Conservation (phyloP, 2,888 invertebrate genomes). For the Acrobasis repandana region DNA sequence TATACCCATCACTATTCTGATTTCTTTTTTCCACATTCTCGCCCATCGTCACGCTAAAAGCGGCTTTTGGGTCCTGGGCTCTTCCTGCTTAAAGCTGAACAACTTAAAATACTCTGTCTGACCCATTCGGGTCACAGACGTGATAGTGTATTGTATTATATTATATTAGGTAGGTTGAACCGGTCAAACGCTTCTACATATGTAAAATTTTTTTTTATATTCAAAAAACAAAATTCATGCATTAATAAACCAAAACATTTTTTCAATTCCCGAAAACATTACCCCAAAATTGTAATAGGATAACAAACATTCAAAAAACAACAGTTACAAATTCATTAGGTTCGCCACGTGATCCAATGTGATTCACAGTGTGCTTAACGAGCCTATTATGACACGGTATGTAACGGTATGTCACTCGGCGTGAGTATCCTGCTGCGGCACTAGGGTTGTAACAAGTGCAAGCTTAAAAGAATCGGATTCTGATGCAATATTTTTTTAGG, state of each 20-base stretch:
- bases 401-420: slow-evolving; percentile 55
- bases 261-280: slow-evolving; percentile 15
- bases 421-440: slow-evolving; percentile 58
- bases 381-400: slow-evolving; percentile 61
- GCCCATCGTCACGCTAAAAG: too few relatives aligned
- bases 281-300: slow-evolving; percentile 2
- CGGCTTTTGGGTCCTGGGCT: too few relatives aligned
- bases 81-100: too few relatives aligned
- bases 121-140: too few relatives aligned
- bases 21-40: too few relatives aligned
- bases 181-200: too few relatives aligned
- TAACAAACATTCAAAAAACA: slow-evolving; percentile 41
- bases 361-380: slow-evolving; percentile 73
- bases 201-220: too few relatives aligned
- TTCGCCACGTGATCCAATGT: slow-evolving; percentile 70
- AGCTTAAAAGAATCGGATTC: too few relatives aligned
- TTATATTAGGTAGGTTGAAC: too few relatives aligned
- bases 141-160: too few relatives aligned
- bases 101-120: too few relatives aligned
- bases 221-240: background rate
- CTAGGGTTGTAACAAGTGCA: slow-evolving; percentile 12
- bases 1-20: too few relatives aligned
- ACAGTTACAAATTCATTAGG: slow-evolving; percentile 70
- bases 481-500: background rate
- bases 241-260: slow-evolving; percentile 3